Conservation (phyloP, 23 tunicate genomes). For the Styela clava region DNA sequence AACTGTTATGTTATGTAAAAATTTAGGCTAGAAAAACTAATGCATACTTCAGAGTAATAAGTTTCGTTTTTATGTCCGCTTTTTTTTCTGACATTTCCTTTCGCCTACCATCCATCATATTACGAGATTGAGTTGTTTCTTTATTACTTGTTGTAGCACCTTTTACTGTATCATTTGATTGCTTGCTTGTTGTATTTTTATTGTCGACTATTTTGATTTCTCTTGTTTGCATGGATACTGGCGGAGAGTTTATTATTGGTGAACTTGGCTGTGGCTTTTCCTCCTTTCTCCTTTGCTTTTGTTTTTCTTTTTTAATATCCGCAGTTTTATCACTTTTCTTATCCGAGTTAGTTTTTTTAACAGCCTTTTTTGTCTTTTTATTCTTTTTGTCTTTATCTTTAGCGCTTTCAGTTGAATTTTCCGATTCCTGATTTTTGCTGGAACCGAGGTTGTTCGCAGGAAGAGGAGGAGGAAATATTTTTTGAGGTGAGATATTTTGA, state of each 20-base stretch:
- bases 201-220: neutral
- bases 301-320: neutral
- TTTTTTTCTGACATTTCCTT: constrained; percentile 13
- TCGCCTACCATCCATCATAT: neutral
- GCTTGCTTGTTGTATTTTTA: neutral
- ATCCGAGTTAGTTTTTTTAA: neutral
- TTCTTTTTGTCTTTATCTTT: neutral
- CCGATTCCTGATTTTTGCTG: neutral
- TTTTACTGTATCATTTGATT: neutral
- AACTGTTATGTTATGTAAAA: too few relatives aligned
- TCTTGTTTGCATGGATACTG: neutral
- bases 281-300: neutral
- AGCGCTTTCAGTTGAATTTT: neutral
- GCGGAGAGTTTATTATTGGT: neutral
- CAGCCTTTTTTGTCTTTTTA: neutral
- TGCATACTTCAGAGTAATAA: constrained; percentile 16
- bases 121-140: neutral
- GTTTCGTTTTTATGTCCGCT: constrained; percentile 18
- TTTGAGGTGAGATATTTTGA: neutral
- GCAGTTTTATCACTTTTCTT: neutral
- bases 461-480: neutral
- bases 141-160: neutral
- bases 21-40: too few relatives aligned
- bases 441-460: neutral
- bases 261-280: neutral